Evolutionary conservation across 2,888 invertebrate species (phyloP), one percentile per base, ranked within the genome.

Genomic region (Drosophila mayaguana): DNA sequence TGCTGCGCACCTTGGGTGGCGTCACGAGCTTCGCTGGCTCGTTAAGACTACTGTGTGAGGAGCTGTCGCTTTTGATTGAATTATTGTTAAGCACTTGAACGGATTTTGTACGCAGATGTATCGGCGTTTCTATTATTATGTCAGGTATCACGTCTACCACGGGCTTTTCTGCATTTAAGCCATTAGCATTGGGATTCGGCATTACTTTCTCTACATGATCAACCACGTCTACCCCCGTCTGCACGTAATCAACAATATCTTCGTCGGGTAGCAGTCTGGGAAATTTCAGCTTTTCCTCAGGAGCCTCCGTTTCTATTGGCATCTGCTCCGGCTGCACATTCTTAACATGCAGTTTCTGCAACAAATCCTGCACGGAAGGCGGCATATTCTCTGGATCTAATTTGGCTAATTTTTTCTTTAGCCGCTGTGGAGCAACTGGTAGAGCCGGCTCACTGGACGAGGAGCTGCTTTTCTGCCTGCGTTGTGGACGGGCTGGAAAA

Each of bases 291-390:
- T 72, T 60, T 16, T 59, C 68, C 1, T 46, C 40, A 2, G 18
- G 22, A 14, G 51, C 28, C 1, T 32, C 36, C 0, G 63, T 0
- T 6, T 38, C 11, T 20, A 18, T 12, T 11, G 32, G 14, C 1
- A 2, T 34, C 9, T 69, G 22, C 9, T 55, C 20, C 0, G 50
- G 18, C 7, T 53, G 28, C 0, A 22, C 9, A 11, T 54, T 72
- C n/a, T 74, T 73, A 1, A 38, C 18, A n/a, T 66, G 71, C 14
- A 78, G 14, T 22, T 87, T 79, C 0, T 86, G 81, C 28, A 93
- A 42, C 20, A 92, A 67, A 54, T 93, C 92, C 70, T 93, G 92
- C 1, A 93, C 91, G 2, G 93, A 93, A 3, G 92, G 92, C 1
- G 92, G 83, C 91, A 93, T 92, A 63, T 84, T 73, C 2, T 81